These are phyloP conservation scores for Andrena chrysosceles DNA, from an alignment of 2,888 invertebrate species.

Conservation along the genomic window DNA sequence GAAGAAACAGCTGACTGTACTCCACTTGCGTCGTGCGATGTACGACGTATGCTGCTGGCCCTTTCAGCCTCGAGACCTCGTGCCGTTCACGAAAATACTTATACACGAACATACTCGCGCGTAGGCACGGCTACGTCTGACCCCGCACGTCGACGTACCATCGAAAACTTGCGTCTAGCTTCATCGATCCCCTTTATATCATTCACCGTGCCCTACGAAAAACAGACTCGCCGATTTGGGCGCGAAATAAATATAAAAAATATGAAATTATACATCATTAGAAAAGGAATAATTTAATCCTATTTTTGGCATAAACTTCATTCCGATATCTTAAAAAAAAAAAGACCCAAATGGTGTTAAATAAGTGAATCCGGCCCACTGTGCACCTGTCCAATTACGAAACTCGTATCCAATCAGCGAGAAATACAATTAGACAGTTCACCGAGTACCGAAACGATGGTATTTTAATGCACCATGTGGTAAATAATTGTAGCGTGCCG, in stretches of 20 bases:
- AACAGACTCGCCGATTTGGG: no score
- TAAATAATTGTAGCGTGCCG: not conserved
- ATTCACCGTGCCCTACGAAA: no score
- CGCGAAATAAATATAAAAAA: no score
- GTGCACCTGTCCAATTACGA: not conserved
- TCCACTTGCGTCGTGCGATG: constrained; percentile 31
- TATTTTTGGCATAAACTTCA: no score
- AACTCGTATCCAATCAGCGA: not conserved
- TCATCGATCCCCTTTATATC: no score
- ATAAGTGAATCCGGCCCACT: no score
- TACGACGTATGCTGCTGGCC: constrained; percentile 36
- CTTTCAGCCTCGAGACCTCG: constrained; percentile 19
- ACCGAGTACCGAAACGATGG: not conserved
- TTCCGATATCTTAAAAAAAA: no score
- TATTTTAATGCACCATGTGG: not conserved
- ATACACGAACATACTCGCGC: no score
- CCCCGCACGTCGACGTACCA: not conserved
- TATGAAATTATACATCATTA: no score
- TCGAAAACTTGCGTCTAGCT: no score
- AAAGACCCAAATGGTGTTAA: no score
- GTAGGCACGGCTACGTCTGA: not conserved
- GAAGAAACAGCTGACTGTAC: constrained; percentile 52
- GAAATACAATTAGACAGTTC: not conserved
- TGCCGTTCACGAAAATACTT: constrained; percentile 31
- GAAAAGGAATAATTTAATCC: no score